Evolutionary conservation across 1,140 invertebrate genomes (phyloP), one percentile per base, ranked within the genome.

Genomic region (Metaphire vulgaris): DNA sequence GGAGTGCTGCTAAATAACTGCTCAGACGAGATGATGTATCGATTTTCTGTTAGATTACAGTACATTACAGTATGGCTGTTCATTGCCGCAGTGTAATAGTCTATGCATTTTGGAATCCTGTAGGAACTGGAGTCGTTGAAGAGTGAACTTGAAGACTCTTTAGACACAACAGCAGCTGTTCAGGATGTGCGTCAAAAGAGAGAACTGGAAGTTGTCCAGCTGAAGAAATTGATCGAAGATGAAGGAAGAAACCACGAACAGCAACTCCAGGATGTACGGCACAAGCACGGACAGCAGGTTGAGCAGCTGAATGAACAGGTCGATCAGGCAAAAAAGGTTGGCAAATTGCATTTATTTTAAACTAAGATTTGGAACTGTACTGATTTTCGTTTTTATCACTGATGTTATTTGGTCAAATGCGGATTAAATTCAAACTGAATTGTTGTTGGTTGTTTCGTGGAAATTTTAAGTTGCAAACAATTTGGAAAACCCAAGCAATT

Each of bases 101-200:
- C n/a, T n/a, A n/a, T 56, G 2, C 56, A 28, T 73, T 73, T 30
- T 73, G 33, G 26, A 34, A 56, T 73, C 31, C n/a, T 0, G 21
- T n/a, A 87, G 87, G 96, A 99, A 88, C 87, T 98, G 28, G 96
- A 99, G 86, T 94, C 96, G 1, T 87, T 99, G 75, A 98, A 97
- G 86, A 97, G 94, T 83, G 96, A 99, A 87, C 88, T 98, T 67
- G 88, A 98, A 65, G 96, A 98, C 86, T 97, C 95, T 0, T 86
- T 96, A 77, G 97, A 99, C 82, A 94, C 93, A 21, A 97, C 95
- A 32, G 95, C 95, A 2, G 90, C 92, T 2, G 94, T 97, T 84
- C 66, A 97, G 85, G 96, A 98, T 85, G 86, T 98, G 30, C 89
- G 96, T 75, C 94, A 92, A 2, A 98, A 98, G 85, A 89, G 96